Conservation (phyloP, 1,140 invertebrate species). For the Trichomalopsis sarcophagae region DNA sequence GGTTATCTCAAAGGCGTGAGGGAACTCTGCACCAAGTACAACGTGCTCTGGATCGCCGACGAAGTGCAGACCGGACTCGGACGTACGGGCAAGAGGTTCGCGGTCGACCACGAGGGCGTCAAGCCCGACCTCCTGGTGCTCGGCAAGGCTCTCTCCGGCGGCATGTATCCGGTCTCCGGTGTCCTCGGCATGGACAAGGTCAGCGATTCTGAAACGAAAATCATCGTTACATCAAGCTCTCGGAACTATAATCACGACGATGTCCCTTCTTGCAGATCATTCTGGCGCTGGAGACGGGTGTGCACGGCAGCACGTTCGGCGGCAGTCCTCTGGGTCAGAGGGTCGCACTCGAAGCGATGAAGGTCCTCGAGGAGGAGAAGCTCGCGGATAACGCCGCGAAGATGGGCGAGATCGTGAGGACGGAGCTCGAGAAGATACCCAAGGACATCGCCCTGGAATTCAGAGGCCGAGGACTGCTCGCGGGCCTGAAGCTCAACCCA, state of each 20-base stretch:
- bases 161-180: slow-evolving; percentile 87
- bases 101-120: slow-evolving; percentile 78
- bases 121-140: slow-evolving; percentile 86
- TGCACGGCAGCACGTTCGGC: slow-evolving; percentile 90
- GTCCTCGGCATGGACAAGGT: slow-evolving; percentile 84
- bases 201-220: not conserved
- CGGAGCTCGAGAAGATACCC: slow-evolving; percentile 78
- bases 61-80: slow-evolving; percentile 97
- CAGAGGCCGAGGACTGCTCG: slow-evolving; percentile 85
- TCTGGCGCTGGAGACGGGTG: slow-evolving; percentile 84
- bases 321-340: slow-evolving; percentile 88
- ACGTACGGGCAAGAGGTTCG: slow-evolving; percentile 93
- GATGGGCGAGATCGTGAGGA: slow-evolving; percentile 81
- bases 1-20: slow-evolving; percentile 93
- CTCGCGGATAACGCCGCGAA: slow-evolving; percentile 82
- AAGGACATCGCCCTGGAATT: slow-evolving; percentile 80
- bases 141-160: slow-evolving; percentile 91
- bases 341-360: slow-evolving; percentile 78
- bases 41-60: slow-evolving; percentile 98
- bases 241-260: not conserved
- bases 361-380: slow-evolving; percentile 83
- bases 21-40: slow-evolving; percentile 93
- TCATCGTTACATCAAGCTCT: not conserved
- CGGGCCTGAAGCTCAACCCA: slow-evolving; percentile 84
- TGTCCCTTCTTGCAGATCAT: slow-evolving; percentile 76